Evolutionary conservation across 2,797 vertebrate genomes (phyloP), one percentile per base, ranked within the genome.

Genomic region (Avahi laniger): DNA sequence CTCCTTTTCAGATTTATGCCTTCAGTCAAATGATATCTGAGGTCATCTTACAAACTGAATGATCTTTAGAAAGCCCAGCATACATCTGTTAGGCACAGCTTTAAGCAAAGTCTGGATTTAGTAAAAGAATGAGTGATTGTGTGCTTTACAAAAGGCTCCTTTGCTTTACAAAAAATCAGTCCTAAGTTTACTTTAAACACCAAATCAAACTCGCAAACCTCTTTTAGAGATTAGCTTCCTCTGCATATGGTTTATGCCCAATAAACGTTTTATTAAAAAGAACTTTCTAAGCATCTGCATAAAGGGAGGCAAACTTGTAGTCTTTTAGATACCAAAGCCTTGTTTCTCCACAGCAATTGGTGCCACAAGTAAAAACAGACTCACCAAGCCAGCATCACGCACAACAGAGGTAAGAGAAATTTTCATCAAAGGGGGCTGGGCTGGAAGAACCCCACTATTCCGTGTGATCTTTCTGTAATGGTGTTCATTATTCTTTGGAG

Each of bases 401-500:
- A 7, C 12, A 33, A 63, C 48, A 11, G 5, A 18, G 17, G 7
- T 0, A 24, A 33, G 9, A 41, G 50, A 0, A 1, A 12, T 41
- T 9, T 41, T 63, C 79, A 20, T n/a, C 50, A 33, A 14, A 28
- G 13, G 43, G 24, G 13, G 14, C 17, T 38, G 50, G 12, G 5
- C 18, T 24, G 15, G 7, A 65, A 43, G 22, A 43, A 10, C 3
- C 50, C 2, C 22, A 3, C 50, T 7, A 43, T 17, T 43, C 52
- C 15, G 54, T n/a, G 30, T 33, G 10, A 54, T 17, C 38, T 26
- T 54, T 9, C 28, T 17, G 1, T 7, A 14, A 35, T 48, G 26
- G 72, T 2, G 26, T 4, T 2, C 28, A 50, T 30, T 43, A 24
- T 52, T 54, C 81, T 81, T 43, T 41, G 28, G 61, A 59, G 75